These are phyloP conservation scores for Ischnus inquisitorius DNA, from an alignment of 2,888 invertebrate species.

Conservation along the genomic window DNA sequence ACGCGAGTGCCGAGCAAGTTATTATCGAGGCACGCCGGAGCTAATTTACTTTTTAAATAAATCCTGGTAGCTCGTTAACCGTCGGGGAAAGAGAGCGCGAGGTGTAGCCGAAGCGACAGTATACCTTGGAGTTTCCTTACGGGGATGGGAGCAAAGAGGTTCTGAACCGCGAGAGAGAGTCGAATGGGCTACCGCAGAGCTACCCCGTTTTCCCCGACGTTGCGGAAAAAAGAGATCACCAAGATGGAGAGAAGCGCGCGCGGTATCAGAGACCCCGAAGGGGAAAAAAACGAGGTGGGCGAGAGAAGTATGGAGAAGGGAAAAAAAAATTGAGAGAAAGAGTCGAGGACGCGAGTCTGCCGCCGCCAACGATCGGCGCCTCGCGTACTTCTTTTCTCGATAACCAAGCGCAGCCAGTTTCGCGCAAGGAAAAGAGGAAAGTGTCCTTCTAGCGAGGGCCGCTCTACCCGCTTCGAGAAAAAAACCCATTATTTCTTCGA, in stretches of 20 bases:
- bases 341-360: constrained; percentile 51
- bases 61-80: constrained; percentile 77
- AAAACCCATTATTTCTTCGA: constrained; percentile 70
- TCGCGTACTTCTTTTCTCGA: constrained; percentile 58
- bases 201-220: constrained; percentile 60
- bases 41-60: constrained; percentile 80
- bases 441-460: constrained; percentile 1
- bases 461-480: constrained; percentile 28
- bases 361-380: constrained; percentile 49
- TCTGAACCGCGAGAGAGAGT: constrained; percentile 50
- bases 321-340: constrained; percentile 33
- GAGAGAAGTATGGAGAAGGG: constrained; percentile 18
- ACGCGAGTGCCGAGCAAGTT: constrained; percentile 67
- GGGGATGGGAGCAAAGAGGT: constrained; percentile 28
- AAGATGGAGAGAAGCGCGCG: constrained; percentile 47
- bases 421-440: constrained; percentile 35
- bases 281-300: constrained; percentile 49
- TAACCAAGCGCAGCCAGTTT: constrained; percentile 65
- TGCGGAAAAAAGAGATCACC: constrained; percentile 64
- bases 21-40: constrained; percentile 75
- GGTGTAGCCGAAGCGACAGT: constrained; percentile 63
- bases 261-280: constrained; percentile 33
- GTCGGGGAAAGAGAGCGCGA: constrained; percentile 54
- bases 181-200: constrained; percentile 48
- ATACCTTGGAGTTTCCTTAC: constrained; percentile 38